Conservation (phyloP, 2,113 vertebrate genomes). For the Mustela nigripes region DNA sequence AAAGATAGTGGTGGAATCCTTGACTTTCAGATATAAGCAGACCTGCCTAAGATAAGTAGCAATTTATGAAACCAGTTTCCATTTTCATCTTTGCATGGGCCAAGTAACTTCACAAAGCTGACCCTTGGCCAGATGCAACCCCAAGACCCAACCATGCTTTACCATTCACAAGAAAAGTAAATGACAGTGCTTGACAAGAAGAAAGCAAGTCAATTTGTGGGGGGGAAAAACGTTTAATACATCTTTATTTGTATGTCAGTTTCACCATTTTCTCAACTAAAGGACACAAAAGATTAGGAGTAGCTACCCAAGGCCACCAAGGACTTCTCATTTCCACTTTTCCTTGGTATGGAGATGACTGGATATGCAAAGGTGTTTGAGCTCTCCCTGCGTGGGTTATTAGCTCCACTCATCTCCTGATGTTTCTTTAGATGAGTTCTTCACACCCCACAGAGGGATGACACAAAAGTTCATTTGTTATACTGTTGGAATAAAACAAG, state of each 20-base stretch:
- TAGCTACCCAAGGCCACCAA: not conserved
- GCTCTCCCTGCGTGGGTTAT: not conserved
- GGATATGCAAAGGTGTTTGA: not conserved
- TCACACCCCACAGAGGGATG: not conserved
- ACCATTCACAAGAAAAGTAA: not conserved
- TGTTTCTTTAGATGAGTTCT: conserved; percentile 6
- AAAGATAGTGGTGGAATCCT: not conserved
- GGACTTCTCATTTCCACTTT: not conserved
- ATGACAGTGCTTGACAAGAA: not conserved
- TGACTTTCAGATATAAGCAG: conserved; percentile 36
- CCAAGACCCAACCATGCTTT: not conserved
- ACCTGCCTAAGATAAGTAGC: not conserved
- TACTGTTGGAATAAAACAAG: not conserved
- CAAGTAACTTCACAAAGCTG: conserved; percentile 29
- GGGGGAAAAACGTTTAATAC: not conserved
- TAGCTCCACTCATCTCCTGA: not conserved
- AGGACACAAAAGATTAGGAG: not conserved
- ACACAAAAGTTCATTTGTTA: not conserved
- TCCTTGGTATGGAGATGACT: not conserved
- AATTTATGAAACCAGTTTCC: conserved; percentile 39
- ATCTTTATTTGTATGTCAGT: not conserved
- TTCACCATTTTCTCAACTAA: conserved; percentile 36
- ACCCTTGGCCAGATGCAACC: not conserved
- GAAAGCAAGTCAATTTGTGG: not conserved
- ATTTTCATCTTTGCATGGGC: conserved; percentile 22